Evolutionary conservation across 2,888 invertebrate genomes (phyloP), one percentile per base, ranked within the genome.

Genomic region (Hesperia comma): DNA sequence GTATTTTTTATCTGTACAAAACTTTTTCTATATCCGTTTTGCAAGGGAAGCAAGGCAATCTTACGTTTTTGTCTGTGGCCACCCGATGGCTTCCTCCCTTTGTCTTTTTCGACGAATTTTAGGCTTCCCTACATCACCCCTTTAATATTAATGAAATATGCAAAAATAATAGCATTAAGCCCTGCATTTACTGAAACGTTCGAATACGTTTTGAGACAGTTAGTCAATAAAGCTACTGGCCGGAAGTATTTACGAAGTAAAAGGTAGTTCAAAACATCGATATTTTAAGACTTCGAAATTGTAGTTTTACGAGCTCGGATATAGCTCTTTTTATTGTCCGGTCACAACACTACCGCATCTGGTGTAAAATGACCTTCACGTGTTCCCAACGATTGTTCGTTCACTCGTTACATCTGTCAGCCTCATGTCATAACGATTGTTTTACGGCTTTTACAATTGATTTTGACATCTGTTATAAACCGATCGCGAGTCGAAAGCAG

Each of bases 61-160:
- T 81, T 83, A 85, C 79, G 83, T 86, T 87, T 88, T 88, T 87
- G 81, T 79, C 74, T 78, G 73, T 77, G 89, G 77, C 87, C 88
- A 87, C 87, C 88, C 84, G 82, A 79, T 79, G 77, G 84, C 84
- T 88, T 92, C 92, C 92, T 91, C 84, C 82, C 88, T 90, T 91
- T 91, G 91, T 89, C 78, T 74, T 76, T 76, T 87, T 83, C 86
- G 78, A 80, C 77, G 86, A 88, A 88, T 80, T 85, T 84, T 83
- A 79, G 85, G 87, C 87, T 89, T 89, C 89, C 79, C 79, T 77
- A 72, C 80, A 75, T 75, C 76, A 83, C 74, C 81, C 82, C 78
- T 82, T 80, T 73, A 81, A 85, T 83, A 81, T 83, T 82, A 78
- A 84, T 84, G 78, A 64, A 69, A 69, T 76, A 83, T 80, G 84